Base-by-base conservation (phyloP, 2,797 vertebrate species). In the Helostoma temminkii region DNA sequence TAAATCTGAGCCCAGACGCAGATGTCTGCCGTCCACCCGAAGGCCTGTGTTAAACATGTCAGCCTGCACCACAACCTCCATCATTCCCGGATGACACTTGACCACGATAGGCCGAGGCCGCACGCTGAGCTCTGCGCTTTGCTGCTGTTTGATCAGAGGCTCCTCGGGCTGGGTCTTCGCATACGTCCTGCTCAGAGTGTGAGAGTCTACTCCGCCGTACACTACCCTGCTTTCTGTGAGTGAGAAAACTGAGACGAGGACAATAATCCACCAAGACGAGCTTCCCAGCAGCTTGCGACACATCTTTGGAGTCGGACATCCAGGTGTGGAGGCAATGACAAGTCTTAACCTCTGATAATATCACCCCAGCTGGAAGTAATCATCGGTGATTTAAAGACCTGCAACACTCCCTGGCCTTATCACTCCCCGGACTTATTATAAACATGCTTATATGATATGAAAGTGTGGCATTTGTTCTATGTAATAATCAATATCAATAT, bases 51-150 rank as follows among this genome's bases (percentile, higher is more conserved):
- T 67, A 22, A 93, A 91, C 75, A 93, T 19, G 50, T 93, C 90
- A 1, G 88, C 77, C 56, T 85, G 87, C 37, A 92, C 81, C 67
- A 91, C 71, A 0, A 93, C 58, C 65, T 89, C 88, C 61, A 92
- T 72, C 0, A 77, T 80, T 45, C 88, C 81, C 30, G 87, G 74
- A 19, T 86, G 74, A 36, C 93, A 94, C 12, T 14, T 22, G 24
- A 93, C 89, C 28, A 18, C 37, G 0, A 91, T 50, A 0, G 70
- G 64, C 1, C 45, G 74, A 39, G 48, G 72, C 5, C 3, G 61
- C 34, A 26, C 42, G 0, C 21, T 5, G 21, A 25, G 42, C 60
- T 15, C 47, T 10, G 28, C 24, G 47, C 18, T 49, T 5, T 46
- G 71, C 26, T 60, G 68, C 46, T 5, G 65, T 14, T 30, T 5